These are phyloP conservation scores for Sarotherodon lohbergeri DNA, from an alignment of 2,113 vertebrate genomes.

Conservation along the genomic window DNA sequence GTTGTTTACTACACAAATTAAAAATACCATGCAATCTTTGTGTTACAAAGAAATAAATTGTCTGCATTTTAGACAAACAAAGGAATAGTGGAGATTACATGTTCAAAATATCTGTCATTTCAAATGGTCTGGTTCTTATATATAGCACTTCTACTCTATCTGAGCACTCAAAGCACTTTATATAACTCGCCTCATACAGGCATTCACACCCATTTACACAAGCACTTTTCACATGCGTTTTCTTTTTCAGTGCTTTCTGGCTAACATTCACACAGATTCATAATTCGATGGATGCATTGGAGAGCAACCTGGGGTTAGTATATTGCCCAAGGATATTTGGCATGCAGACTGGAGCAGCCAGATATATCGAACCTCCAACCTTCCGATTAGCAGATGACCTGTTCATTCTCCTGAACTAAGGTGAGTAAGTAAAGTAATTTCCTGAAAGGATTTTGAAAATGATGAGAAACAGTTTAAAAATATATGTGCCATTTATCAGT, in stretches of 20 bases:
- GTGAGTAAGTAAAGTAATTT: not conserved
- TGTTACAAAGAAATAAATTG: not conserved
- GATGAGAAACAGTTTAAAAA: not conserved
- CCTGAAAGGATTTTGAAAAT: not conserved
- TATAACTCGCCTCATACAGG: not conserved
- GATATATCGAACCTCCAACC: not conserved
- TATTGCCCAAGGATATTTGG: not conserved
- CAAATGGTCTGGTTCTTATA: not conserved
- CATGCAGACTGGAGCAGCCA: not conserved
- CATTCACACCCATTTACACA: not conserved
- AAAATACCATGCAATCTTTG: not conserved
- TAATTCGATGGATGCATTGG: not conserved
- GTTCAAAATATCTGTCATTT: not conserved
- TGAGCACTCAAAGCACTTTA: not conserved
- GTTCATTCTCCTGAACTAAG: not conserved
- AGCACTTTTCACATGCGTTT: not conserved
- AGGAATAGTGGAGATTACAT: not conserved
- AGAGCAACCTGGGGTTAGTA: not conserved
- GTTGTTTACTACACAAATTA: not conserved
- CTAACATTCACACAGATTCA: not conserved
- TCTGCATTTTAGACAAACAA: not conserved
- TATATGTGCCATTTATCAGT: not conserved
- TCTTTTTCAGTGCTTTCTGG: not conserved
- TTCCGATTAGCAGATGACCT: not conserved
- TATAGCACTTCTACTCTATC: not conserved